Percentiles rank a stretch among this genome's conserved stretches.
Evolutionary conservation across 2,888 invertebrate species (phyloP).

Genomic region (Drosophila buzzatii): DNA sequence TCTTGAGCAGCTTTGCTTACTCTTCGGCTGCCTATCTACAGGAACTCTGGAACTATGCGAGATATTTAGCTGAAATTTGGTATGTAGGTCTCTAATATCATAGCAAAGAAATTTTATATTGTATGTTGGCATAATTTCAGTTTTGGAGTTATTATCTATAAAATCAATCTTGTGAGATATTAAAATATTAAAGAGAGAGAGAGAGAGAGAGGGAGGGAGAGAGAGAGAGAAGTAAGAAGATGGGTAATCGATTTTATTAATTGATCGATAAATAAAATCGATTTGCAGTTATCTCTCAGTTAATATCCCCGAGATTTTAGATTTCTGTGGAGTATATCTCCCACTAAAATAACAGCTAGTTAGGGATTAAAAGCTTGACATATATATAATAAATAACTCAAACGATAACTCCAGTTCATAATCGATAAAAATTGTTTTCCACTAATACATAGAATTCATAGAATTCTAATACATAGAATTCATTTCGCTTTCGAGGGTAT

Average conservation of each 20-base stretch:
- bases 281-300: background rate
- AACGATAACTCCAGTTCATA: background rate
- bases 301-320: background rate
- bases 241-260: background rate
- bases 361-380: no score
- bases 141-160: background rate
- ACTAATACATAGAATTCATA: background rate
- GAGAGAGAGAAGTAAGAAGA: no score
- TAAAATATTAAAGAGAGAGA: no score
- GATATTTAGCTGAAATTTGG: background rate
- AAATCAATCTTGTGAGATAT: no score
- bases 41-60: background rate
- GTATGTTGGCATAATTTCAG: accelerated
- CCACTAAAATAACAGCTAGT: background rate
- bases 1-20: background rate
- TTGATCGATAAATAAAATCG: background rate
- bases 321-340: background rate
- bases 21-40: background rate
- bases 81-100: background rate
- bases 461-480: no score
- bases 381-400: background rate
- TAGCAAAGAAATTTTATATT: background rate
- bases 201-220: no score
- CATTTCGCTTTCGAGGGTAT: slow-evolving; percentile 1
- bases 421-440: background rate